phyloP scores from a whole-genome alignment of 2,113 vertebrate species.

The Triplophysa dalaica region DNA sequence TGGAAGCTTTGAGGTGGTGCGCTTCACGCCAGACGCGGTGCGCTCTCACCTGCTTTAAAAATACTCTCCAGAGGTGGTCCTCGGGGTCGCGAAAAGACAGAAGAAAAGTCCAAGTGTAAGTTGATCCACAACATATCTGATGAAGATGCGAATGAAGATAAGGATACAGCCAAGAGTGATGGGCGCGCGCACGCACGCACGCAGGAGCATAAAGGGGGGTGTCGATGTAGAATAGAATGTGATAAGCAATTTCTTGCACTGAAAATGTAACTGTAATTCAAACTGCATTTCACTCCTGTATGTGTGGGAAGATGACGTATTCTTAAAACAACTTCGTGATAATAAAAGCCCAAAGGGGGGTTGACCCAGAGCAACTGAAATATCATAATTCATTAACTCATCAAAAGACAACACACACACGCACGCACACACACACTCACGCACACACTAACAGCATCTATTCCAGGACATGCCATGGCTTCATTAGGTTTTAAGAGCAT shows the following conservation, averaged over 20 bases:
- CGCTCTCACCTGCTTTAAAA: constrained; percentile 26
- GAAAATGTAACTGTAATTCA: not conserved
- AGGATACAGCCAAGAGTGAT: not conserved
- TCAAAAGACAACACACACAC: constrained; percentile 38
- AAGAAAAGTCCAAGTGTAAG: constrained; percentile 15
- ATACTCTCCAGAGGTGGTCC: constrained; percentile 7
- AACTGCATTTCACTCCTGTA: not conserved
- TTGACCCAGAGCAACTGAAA: constrained; percentile 36
- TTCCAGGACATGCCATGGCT: constrained; percentile 30
- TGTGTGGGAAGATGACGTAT: not conserved
- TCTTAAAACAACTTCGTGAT: constrained; percentile 27
- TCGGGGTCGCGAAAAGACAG: constrained; percentile 9
- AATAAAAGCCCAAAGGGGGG: constrained; percentile 28
- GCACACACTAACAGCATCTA: constrained; percentile 24
- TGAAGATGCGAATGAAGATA: constrained; percentile 23
- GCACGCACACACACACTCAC: not conserved
- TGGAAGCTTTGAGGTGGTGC: constrained; percentile 14
- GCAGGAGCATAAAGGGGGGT: constrained; percentile 8
- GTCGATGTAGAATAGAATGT: not conserved
- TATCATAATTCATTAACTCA: constrained; percentile 45
- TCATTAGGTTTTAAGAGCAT: constrained; percentile 9
- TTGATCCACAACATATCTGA: constrained; percentile 25
- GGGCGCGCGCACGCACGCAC: not conserved
- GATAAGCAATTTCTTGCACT: not conserved
- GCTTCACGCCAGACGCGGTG: not conserved